Percentiles rank a stretch among this genome's conserved stretches.
Evolutionary conservation across 35 echinoderm and acorn worm species (phyloP).

Genomic region (Heliocidaris tuberculata): DNA sequence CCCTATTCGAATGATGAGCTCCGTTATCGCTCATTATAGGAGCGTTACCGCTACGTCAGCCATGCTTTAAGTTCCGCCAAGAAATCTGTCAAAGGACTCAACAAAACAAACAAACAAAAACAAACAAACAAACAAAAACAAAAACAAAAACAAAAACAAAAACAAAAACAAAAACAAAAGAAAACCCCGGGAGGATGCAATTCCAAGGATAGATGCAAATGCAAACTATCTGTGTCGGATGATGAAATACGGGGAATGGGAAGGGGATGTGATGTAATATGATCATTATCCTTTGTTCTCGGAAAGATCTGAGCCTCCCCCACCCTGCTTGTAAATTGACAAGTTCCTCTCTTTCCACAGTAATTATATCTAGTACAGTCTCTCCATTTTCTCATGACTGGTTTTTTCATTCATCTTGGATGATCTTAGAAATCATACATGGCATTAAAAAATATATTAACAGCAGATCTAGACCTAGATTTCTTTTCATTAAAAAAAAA

Average conservation of each 20-base stretch:
- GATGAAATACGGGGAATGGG: not conserved
- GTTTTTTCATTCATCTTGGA: no score
- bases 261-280: not conserved
- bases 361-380: not conserved
- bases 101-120: no score
- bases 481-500: no score
- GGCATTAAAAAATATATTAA: no score
- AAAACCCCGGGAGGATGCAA: not conserved
- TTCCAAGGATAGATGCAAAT: not conserved
- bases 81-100: not conserved
- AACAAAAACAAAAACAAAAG: not conserved
- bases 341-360: not conserved
- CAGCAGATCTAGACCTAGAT: no score
- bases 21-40: not conserved
- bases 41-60: not conserved
- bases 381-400: no score
- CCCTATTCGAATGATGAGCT: not conserved
- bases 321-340: not conserved
- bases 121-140: not conserved
- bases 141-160: not conserved
- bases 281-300: not conserved
- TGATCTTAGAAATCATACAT: no score
- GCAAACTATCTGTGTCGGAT: not conserved
- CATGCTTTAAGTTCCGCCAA: not conserved
- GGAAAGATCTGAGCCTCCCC: not conserved